These are phyloP conservation scores for Tigriopus californicus DNA, from an alignment of 2,888 invertebrate species.

Conservation along the genomic window DNA sequence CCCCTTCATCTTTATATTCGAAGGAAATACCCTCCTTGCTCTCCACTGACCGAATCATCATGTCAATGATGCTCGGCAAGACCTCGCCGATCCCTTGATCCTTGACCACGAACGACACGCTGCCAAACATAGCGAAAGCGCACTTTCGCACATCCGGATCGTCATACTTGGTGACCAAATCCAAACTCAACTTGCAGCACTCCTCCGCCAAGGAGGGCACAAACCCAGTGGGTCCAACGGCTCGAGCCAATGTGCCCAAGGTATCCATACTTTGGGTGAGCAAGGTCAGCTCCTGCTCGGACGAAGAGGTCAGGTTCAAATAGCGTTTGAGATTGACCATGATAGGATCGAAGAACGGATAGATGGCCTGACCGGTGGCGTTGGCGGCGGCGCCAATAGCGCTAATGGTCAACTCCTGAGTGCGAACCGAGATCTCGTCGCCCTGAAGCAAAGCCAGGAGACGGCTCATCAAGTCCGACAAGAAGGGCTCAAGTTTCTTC, in stretches of 20 bases:
- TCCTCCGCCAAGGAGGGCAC: constrained; percentile 47
- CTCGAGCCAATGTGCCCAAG: constrained; percentile 46
- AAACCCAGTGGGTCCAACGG: constrained; percentile 40
- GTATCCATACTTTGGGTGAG: constrained; percentile 34
- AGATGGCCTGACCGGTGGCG: constrained; percentile 48
- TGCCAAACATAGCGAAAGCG: constrained; percentile 48
- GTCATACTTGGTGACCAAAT: constrained; percentile 36
- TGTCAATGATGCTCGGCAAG: constrained; percentile 43
- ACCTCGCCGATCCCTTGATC: constrained; percentile 41
- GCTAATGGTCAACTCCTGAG: constrained; percentile 47
- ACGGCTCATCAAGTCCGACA: constrained; percentile 49
- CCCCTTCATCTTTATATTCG: constrained; percentile 24
- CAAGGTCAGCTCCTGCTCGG: constrained; percentile 21
- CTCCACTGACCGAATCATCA: constrained; percentile 44
- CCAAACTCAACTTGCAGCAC: constrained; percentile 44
- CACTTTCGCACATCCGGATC: constrained; percentile 54
- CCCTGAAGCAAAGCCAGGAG: constrained; percentile 43
- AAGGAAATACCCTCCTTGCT: constrained; percentile 46
- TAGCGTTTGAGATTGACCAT: constrained; percentile 44
- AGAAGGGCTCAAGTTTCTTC: constrained; percentile 47
- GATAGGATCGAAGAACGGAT: constrained; percentile 49
- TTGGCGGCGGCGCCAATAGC: constrained; percentile 43
- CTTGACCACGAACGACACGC: constrained; percentile 47
- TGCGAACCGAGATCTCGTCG: constrained; percentile 35
- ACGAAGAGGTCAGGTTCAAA: constrained; percentile 36